A percentile compares a stretch with the other conserved stretches of the same genome.
phyloP scores from a whole-genome alignment of 2,888 invertebrate species.

The Pardosa pseudoannulata region DNA sequence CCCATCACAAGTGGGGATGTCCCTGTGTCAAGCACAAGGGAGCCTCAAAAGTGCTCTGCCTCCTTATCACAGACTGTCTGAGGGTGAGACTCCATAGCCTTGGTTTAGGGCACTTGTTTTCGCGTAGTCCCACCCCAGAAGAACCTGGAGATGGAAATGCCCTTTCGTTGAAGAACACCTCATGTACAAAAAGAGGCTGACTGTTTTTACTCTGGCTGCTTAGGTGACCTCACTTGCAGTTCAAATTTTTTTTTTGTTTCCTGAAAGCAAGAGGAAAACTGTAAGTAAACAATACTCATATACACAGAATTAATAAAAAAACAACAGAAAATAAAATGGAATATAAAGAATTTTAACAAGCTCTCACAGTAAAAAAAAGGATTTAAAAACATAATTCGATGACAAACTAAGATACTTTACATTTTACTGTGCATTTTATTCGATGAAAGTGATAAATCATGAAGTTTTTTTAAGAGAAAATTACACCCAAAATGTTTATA shows the following conservation, averaged over 20 bases:
- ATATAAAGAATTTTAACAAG: too few relatives aligned
- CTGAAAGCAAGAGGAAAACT: slow-evolving; percentile 28
- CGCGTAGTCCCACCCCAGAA: slow-evolving; percentile 61
- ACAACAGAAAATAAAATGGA: too few relatives aligned
- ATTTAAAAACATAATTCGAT: too few relatives aligned
- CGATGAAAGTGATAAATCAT: too few relatives aligned
- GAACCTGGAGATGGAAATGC: slow-evolving; percentile 62
- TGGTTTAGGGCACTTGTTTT: slow-evolving; percentile 49
- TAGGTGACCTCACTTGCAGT: slow-evolving; percentile 47
- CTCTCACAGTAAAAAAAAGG: too few relatives aligned
- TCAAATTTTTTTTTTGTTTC: slow-evolving; percentile 24
- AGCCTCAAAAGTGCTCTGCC: slow-evolving; percentile 62
- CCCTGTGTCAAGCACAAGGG: slow-evolving; percentile 57
- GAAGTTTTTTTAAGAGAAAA: too few relatives aligned
- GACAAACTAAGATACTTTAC: too few relatives aligned
- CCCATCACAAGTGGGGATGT: slow-evolving; percentile 48
- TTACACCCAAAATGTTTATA: too few relatives aligned
- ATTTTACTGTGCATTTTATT: too few relatives aligned
- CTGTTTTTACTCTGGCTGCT: slow-evolving; percentile 58
- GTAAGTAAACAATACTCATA: too few relatives aligned
- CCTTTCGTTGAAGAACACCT: slow-evolving; percentile 33
- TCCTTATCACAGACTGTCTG: slow-evolving; percentile 71
- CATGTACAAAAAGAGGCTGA: slow-evolving; percentile 34
- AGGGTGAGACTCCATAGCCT: slow-evolving; percentile 54
- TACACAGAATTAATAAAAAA: too few relatives aligned